These are phyloP conservation scores for Notocelia uddmanniana DNA, from an alignment of 2,888 invertebrate species.

Conservation along the genomic window DNA sequence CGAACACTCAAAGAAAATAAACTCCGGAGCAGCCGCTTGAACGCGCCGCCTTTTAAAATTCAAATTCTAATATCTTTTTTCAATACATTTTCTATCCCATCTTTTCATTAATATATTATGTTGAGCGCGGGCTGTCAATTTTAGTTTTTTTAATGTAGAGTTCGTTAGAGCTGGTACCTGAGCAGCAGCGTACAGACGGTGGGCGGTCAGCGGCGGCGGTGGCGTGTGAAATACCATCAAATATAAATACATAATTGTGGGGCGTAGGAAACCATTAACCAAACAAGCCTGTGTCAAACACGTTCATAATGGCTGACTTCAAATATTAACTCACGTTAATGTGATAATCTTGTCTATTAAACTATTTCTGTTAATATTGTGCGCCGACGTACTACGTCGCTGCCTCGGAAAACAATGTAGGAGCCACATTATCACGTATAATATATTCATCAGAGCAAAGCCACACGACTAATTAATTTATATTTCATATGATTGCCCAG, in stretches of 20 bases:
- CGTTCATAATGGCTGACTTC: constrained; percentile 28
- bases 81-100: constrained; percentile 66
- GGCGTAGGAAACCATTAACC: constrained; percentile 51
- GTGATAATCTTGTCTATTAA: constrained; percentile 26
- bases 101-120: constrained; percentile 85
- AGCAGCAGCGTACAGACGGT: constrained; percentile 62
- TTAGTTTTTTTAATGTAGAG: constrained; percentile 65
- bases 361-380: constrained; percentile 13
- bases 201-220: constrained; percentile 58
- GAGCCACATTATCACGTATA: constrained; percentile 45
- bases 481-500: constrained; percentile 35
- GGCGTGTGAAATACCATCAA: constrained; percentile 63
- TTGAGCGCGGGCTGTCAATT: constrained; percentile 76
- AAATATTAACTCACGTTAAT: constrained; percentile 26
- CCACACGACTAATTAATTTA: constrained; percentile 40
- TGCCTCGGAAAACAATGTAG: constrained; percentile 44
- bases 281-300: constrained; percentile 49
- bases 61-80: constrained; percentile 73
- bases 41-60: constrained; percentile 81
- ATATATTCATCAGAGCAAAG: constrained; percentile 44
- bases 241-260: constrained; percentile 56
- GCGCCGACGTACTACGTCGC: constrained; percentile 9
- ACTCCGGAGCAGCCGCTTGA: constrained; percentile 76
- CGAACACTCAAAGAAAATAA: constrained; percentile 81
- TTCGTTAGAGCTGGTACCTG: constrained; percentile 65